Percentiles rank a stretch among this genome's conserved stretches.
phyloP scores from a whole-genome alignment of 2,113 vertebrate species.

The Festucalex cinctus region DNA sequence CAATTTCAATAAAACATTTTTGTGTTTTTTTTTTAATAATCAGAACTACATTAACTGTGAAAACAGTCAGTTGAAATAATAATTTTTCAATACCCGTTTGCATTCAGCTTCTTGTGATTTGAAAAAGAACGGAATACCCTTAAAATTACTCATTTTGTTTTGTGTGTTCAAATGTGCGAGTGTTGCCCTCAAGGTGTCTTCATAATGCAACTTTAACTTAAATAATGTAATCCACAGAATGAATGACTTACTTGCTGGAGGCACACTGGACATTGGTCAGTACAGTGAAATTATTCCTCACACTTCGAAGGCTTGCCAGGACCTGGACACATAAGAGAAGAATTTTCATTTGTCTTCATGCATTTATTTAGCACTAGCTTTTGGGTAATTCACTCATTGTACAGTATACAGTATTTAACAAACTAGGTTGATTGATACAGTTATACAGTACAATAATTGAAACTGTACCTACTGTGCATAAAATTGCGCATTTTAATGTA shows the following conservation, averaged over 20 bases:
- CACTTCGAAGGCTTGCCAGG: constrained; percentile 91
- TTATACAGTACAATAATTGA: not conserved
- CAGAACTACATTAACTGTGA: not conserved
- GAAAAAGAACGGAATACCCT: too few species aligned
- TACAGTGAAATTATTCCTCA: constrained; percentile 94
- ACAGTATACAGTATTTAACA: not conserved
- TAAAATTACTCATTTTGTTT: not conserved
- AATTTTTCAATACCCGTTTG: too few species aligned
- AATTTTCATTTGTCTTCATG: not conserved
- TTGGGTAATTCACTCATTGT: not conserved
- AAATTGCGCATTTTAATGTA: too few species aligned
- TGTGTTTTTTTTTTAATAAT: not conserved
- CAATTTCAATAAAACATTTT: too few species aligned
- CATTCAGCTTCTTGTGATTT: not conserved
- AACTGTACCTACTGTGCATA: too few species aligned
- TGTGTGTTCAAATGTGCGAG: not conserved
- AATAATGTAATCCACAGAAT: not conserved
- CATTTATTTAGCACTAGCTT: not conserved
- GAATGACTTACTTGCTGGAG: constrained; percentile 86
- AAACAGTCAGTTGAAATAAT: not conserved
- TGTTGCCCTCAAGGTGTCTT: not conserved
- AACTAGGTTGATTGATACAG: not conserved
- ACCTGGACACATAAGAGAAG: constrained; percentile 69
- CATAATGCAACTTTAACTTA: not conserved
- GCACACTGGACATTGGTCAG: constrained; percentile 93